Evolutionary conservation across 2,888 invertebrate species (phyloP).

Genomic region (Acleris emargana): DNA sequence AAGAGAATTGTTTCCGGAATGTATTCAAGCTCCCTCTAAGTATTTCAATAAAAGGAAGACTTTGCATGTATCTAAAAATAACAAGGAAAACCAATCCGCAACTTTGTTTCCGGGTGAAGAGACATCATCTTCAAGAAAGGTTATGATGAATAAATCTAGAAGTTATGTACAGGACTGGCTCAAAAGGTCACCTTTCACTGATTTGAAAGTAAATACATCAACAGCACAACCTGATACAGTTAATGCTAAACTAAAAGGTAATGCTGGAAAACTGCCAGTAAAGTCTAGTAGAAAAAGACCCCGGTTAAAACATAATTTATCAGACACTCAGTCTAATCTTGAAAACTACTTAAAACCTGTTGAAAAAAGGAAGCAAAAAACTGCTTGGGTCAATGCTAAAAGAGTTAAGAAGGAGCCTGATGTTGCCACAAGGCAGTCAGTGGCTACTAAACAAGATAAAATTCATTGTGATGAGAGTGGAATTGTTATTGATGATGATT

Average conservation of each 20-base stretch:
- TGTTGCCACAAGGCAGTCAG: constrained; percentile 3
- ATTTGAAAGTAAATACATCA: constrained; percentile 58
- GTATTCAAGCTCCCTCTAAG: constrained; percentile 71
- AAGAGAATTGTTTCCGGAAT: constrained; percentile 71
- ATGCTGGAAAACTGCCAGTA: constrained; percentile 2
- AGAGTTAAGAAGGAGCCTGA: constrained; percentile 35
- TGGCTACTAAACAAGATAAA: constrained; percentile 22
- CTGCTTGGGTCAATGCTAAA: constrained; percentile 34
- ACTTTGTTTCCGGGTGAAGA: constrained; percentile 59
- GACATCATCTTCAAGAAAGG: constrained; percentile 41
- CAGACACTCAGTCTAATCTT: constrained; percentile 31
- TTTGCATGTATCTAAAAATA: constrained; percentile 40
- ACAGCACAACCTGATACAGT: constrained; percentile 7
- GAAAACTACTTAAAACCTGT: constrained; percentile 31
- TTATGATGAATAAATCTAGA: constrained; percentile 60
- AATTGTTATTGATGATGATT: constrained; percentile 61
- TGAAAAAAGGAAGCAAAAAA: constrained; percentile 25
- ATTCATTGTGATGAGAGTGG: constrained; percentile 62
- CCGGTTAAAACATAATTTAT: constrained; percentile 43
- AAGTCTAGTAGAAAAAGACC: constrained; percentile 29
- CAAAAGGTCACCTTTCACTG: constrained; percentile 64
- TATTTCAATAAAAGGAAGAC: constrained; percentile 72
- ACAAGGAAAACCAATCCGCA: constrained; percentile 56
- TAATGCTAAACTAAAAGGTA: constrained; percentile 33
- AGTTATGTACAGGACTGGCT: constrained; percentile 69